phyloP scores from a whole-genome alignment of 2,888 invertebrate species.

The Caprella mutica region DNA sequence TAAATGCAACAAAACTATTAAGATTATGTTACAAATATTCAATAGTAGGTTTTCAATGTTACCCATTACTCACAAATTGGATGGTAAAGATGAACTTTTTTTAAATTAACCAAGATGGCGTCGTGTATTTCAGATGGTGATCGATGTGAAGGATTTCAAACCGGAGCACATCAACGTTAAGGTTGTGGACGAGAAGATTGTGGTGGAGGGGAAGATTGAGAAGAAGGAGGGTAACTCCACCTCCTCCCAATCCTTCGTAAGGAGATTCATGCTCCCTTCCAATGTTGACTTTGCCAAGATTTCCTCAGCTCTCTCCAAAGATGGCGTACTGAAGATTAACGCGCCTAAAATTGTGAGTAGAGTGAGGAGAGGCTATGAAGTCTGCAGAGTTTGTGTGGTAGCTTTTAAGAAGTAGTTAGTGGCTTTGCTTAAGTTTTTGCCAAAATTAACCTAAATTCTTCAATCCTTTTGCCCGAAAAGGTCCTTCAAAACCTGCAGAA shows the following conservation, averaged over 20 bases:
- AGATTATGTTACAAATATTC: too few species aligned
- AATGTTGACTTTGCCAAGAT: slow-evolving; percentile 24
- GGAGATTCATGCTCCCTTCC: slow-evolving; percentile 27
- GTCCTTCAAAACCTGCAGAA: too few species aligned
- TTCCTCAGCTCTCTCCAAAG: slow-evolving; percentile 25
- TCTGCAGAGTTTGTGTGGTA: too few species aligned
- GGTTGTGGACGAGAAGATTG: slow-evolving; percentile 30
- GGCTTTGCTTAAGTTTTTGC: not conserved
- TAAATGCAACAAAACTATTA: too few species aligned
- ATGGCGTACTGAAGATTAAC: slow-evolving; percentile 32
- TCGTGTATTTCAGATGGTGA: slow-evolving; percentile 21
- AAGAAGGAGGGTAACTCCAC: slow-evolving; percentile 33
- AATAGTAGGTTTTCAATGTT: too few species aligned
- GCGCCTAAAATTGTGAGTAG: slow-evolving; percentile 27
- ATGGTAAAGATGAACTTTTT: too few species aligned
- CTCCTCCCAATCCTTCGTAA: slow-evolving; percentile 27
- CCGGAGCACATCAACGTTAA: slow-evolving; percentile 34
- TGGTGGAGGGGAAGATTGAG: slow-evolving; percentile 33
- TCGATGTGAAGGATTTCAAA: slow-evolving; percentile 33
- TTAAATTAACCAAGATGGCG: too few species aligned
- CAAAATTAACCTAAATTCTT: too few species aligned
- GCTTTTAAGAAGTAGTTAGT: too few species aligned
- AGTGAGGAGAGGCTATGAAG: too few species aligned
- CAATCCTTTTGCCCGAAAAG: too few species aligned
- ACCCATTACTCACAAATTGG: too few species aligned